Percentiles rank a stretch among this genome's conserved stretches.
Conservation (phyloP, 2,113 vertebrate species). For the Anas platyrhynchos region DNA sequence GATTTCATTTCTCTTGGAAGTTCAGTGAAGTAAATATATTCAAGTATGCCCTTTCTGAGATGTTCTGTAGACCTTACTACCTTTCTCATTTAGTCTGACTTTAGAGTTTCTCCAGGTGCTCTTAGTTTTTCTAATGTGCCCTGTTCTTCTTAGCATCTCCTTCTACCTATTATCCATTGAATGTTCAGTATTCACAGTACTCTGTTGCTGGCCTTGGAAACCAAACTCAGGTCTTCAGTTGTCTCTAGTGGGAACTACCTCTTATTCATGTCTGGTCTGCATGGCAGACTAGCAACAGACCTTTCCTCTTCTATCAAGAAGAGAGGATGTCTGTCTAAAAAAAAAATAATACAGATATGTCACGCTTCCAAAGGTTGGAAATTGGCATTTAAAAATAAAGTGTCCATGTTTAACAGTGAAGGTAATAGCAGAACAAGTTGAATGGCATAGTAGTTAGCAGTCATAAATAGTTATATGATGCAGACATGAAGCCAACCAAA, state of each 20-base stretch:
- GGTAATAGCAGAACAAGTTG: background rate
- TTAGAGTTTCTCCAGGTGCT: background rate
- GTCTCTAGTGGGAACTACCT: background rate
- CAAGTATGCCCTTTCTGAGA: background rate
- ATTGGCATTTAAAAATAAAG: background rate
- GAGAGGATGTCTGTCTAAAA: background rate
- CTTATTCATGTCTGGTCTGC: background rate
- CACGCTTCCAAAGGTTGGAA: background rate
- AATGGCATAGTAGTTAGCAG: background rate
- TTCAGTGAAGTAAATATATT: background rate
- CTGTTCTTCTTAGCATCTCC: background rate
- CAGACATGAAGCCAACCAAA: background rate
- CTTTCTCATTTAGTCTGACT: background rate
- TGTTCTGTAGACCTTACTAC: background rate
- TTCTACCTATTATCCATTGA: background rate
- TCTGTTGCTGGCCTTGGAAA: background rate
- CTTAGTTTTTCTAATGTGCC: background rate
- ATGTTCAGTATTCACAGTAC: background rate
- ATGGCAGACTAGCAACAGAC: background rate
- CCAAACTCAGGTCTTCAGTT: background rate
- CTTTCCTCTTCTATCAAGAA: background rate
- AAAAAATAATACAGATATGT: background rate
- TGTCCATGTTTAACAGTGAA: background rate
- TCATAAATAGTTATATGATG: background rate
- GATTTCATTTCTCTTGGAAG: background rate